phyloP scores from a whole-genome alignment of 1,140 invertebrate species.

The Drosophila lacteicornis region DNA sequence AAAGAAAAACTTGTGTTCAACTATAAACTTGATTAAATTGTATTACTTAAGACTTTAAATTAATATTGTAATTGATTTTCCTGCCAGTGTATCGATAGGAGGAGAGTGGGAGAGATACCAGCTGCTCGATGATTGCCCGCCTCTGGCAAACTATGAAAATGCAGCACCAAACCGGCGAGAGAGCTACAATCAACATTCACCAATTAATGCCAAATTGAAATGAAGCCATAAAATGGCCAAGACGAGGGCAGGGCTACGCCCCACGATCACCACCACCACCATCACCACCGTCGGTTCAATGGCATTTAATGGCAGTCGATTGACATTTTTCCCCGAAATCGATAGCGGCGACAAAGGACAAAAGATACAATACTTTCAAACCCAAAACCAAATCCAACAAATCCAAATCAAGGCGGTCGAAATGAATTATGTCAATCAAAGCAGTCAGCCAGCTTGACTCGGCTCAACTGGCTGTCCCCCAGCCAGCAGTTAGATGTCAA shows the following conservation, averaged over 20 bases:
- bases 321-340: constrained; percentile 42
- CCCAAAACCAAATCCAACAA: constrained; percentile 1
- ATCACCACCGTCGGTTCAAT: constrained; percentile 39
- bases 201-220: constrained; percentile 78
- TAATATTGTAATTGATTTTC: not conserved
- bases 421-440: constrained; percentile 50
- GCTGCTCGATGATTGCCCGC: constrained; percentile 47
- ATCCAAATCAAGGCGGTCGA: constrained; percentile 27
- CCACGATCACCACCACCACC: constrained; percentile 13
- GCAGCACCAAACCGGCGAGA: constrained; percentile 26
- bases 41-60: not conserved
- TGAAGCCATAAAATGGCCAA: constrained; percentile 67
- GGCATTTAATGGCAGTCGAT: constrained; percentile 50
- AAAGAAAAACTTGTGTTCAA: too few relatives aligned
- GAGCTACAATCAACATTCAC: constrained; percentile 44
- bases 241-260: constrained; percentile 18
- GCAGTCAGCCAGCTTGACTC: constrained; percentile 11
- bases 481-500: constrained; percentile 40
- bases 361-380: constrained; percentile 1
- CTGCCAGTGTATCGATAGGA: constrained; percentile 1
- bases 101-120: constrained; percentile 26
- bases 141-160: constrained; percentile 54
- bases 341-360: constrained; percentile 16
- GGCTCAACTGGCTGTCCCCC: not conserved
- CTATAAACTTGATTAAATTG: not conserved